A percentile compares a stretch with the other conserved stretches of the same genome.
These are phyloP conservation scores for Macrobrachium nipponense DNA, from an alignment of 1,140 invertebrate species.

Conservation along the genomic window DNA sequence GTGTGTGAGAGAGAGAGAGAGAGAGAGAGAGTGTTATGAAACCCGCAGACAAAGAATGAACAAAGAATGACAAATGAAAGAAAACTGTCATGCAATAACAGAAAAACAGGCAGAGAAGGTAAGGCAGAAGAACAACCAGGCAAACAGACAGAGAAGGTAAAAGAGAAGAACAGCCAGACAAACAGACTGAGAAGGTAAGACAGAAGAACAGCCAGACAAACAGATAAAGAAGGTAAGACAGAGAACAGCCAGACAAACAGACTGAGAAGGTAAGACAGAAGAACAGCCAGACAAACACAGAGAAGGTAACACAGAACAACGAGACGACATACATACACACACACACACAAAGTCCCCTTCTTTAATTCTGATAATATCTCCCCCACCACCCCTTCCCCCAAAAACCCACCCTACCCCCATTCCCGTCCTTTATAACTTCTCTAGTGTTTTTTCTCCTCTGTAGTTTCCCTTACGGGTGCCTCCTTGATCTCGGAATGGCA, in stretches of 20 bases:
- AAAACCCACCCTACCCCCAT: neutral
- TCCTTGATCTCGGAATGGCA: no score
- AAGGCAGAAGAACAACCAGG: neutral
- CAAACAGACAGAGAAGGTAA: conserved; percentile 15
- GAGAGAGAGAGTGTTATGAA: neutral
- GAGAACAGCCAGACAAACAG: neutral
- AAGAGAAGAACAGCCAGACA: neutral
- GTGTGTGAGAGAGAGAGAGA: neutral
- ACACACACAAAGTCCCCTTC: neutral
- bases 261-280: neutral
- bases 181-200: neutral
- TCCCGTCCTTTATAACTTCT: neutral
- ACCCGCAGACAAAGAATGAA: no score
- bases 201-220: neutral
- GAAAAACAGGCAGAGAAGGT: neutral
- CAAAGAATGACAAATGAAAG: no score
- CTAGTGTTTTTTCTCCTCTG: neutral
- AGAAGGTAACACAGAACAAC: no score
- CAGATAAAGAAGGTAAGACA: neutral
- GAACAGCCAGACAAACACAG: conserved; percentile 1
- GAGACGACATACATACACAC: neutral
- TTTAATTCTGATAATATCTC: neutral
- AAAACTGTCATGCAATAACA: neutral
- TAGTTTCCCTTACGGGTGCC: no score
- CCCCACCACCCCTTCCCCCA: neutral